phyloP scores from a whole-genome alignment of 2,113 vertebrate genomes.

The Stomatorhinus ivindoensis region DNA sequence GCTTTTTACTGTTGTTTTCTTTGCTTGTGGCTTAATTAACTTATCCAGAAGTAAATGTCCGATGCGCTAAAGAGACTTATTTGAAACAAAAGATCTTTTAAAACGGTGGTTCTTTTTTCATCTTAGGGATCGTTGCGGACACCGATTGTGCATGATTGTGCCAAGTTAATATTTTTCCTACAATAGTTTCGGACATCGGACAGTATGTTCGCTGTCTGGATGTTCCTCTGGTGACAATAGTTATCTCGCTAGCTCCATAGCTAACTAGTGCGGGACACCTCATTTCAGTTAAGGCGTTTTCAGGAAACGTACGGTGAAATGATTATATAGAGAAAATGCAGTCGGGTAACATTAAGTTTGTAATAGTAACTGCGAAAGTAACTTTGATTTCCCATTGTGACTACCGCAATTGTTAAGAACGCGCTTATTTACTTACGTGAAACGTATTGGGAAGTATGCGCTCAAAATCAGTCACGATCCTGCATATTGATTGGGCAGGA shows the following conservation, averaged over 20 bases:
- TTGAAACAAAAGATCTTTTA: neutral
- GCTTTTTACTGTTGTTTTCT: neutral
- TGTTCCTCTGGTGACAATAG: neutral
- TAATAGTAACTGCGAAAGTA: neutral
- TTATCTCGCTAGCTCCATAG: neutral
- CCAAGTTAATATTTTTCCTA: neutral
- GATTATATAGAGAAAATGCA: neutral
- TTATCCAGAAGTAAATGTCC: neutral
- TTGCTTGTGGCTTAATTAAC: neutral
- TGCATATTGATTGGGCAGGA: neutral
- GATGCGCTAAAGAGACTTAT: neutral
- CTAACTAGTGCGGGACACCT: neutral
- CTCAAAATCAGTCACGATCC: no score
- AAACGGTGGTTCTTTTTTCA: neutral
- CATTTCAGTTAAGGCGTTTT: neutral
- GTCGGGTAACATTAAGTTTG: neutral
- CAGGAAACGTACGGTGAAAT: constrained; percentile 1
- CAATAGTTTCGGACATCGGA: neutral
- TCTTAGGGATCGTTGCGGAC: neutral
- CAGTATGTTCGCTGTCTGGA: neutral
- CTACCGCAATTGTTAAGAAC: neutral
- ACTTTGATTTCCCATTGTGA: neutral
- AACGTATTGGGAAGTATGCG: neutral
- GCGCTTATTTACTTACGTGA: neutral
- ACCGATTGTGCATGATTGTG: no score